Evolutionary conservation across 1,140 invertebrate species (phyloP).

Genomic region (Rhopalosiphum padi): DNA sequence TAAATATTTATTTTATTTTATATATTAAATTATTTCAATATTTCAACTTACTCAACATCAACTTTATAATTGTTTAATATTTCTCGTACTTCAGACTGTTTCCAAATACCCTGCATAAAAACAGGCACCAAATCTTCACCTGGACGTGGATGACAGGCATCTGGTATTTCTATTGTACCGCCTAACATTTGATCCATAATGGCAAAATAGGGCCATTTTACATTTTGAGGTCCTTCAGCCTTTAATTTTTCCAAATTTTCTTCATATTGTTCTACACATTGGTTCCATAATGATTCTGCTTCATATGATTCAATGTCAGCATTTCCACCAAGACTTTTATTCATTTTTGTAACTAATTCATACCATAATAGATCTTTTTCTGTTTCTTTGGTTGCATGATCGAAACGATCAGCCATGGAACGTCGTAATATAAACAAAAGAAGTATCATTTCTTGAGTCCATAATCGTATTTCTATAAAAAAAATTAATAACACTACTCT

Average conservation of each 20-base stretch:
- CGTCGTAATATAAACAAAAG: conserved; percentile 50
- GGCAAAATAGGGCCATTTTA: conserved; percentile 59
- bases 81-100: conserved; percentile 50
- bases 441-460: conserved; percentile 58
- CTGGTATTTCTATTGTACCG: conserved; percentile 57
- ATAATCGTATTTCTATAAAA: conserved; percentile 57
- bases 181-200: conserved; percentile 59
- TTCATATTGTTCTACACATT: conserved; percentile 58
- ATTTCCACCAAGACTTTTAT: conserved; percentile 50
- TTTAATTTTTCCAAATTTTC: conserved; percentile 57
- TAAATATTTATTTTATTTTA: background rate
- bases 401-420: conserved; percentile 35
- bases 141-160: conserved; percentile 48
- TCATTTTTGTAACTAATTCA: conserved; percentile 56
- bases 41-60: conserved; percentile 21
- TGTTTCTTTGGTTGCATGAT: conserved; percentile 36
- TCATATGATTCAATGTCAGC: conserved; percentile 57
- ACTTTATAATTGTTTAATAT: conserved; percentile 29
- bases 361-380: conserved; percentile 51
- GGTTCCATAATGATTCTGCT: conserved; percentile 57
- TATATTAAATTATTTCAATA: background rate
- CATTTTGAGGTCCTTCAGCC: conserved; percentile 51
- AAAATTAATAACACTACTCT: background rate
- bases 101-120: conserved; percentile 54
- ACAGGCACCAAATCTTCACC: conserved; percentile 56